Evolutionary conservation across 2,113 vertebrate species (phyloP).

Genomic region (Pogona vitticeps): DNA sequence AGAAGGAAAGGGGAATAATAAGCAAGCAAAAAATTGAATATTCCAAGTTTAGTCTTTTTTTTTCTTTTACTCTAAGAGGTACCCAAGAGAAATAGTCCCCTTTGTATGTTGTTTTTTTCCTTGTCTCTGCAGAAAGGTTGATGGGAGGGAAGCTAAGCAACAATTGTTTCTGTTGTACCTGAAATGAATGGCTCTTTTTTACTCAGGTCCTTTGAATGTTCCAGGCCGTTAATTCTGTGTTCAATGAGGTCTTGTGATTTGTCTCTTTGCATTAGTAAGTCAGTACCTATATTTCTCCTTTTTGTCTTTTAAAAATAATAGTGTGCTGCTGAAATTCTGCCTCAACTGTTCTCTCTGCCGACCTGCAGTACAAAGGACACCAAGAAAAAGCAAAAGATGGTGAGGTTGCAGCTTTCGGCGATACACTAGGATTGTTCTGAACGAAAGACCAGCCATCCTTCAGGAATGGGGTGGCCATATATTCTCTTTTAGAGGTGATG

Average conservation of each 20-base stretch:
- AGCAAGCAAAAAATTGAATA: no score
- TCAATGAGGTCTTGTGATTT: slow-evolving; percentile 42
- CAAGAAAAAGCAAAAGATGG: no score
- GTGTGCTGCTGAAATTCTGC: neutral
- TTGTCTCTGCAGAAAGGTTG: neutral
- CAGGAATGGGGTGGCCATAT: no score
- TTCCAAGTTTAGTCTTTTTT: neutral
- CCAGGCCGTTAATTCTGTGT: slow-evolving; percentile 32
- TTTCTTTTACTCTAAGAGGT: neutral
- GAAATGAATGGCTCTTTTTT: slow-evolving; percentile 41
- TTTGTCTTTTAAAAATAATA: neutral
- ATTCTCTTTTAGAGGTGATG: no score
- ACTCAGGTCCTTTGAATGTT: slow-evolving; percentile 21
- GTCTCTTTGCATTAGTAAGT: slow-evolving; percentile 51
- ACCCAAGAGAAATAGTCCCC: neutral
- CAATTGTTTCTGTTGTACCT: slow-evolving; percentile 26
- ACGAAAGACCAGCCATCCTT: no score
- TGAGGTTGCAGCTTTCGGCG: no score
- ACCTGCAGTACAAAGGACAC: neutral
- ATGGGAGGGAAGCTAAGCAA: slow-evolving; percentile 22
- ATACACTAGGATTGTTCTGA: no score
- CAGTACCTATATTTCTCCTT: slow-evolving; percentile 17
- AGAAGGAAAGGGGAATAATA: no score
- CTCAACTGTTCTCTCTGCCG: slow-evolving; percentile 18
- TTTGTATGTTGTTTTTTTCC: slow-evolving; percentile 3